Percentiles rank a stretch among this genome's conserved stretches.
Conservation (phyloP, 2,888 invertebrate species). For the Lasioglossum oenotherae region DNA sequence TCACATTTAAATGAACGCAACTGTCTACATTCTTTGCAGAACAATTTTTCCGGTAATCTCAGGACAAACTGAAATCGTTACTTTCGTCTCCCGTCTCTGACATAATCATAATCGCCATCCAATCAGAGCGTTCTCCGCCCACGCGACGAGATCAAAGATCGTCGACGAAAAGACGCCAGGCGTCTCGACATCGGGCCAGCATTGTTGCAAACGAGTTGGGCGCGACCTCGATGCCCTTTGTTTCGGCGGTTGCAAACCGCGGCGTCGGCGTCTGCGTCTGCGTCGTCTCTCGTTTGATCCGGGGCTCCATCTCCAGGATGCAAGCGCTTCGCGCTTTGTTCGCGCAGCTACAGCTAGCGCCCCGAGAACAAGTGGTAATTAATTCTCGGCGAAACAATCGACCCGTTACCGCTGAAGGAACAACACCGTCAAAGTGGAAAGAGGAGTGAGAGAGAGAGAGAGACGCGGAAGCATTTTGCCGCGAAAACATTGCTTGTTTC, state of each 20-base stretch:
- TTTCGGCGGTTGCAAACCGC: constrained; percentile 35
- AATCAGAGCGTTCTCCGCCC: background rate
- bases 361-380: constrained; percentile 75
- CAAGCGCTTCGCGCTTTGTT: constrained; percentile 77
- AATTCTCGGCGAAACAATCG: constrained; percentile 73
- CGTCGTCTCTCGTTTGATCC: constrained; percentile 59
- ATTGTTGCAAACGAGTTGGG: constrained; percentile 48
- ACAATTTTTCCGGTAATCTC: background rate
- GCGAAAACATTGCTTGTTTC: constrained; percentile 49
- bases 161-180: constrained; percentile 35
- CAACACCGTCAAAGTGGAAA: constrained; percentile 28
- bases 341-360: constrained; percentile 52
- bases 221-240: constrained; percentile 41
- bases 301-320: constrained; percentile 73
- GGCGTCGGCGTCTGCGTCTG: constrained; percentile 52
- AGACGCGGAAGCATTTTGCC: constrained; percentile 49
- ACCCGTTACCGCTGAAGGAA: constrained; percentile 49
- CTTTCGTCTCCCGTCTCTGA: background rate
- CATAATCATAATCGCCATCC: background rate
- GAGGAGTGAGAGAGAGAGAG: background rate
- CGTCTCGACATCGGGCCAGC: constrained; percentile 49
- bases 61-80: background rate
- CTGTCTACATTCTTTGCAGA: too few species aligned
- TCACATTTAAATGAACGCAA: too few species aligned
- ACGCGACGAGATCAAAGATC: constrained; percentile 11